These are phyloP conservation scores for Pachyrhynchus sulphureomaculatus DNA, from an alignment of 1,140 invertebrate genomes.

Conservation along the genomic window DNA sequence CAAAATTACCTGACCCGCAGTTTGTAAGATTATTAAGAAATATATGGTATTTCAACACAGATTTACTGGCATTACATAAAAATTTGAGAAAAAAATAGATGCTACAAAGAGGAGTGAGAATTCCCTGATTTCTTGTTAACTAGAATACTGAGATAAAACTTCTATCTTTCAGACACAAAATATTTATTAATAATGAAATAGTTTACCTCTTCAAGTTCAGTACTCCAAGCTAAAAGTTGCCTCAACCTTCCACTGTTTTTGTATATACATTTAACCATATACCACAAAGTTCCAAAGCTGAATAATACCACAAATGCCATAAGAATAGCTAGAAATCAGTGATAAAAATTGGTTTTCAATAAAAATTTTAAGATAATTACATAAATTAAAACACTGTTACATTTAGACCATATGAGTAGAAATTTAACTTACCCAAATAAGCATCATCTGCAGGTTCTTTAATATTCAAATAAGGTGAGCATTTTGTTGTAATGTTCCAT, in stretches of 20 bases:
- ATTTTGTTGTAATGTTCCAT: constrained; percentile 56
- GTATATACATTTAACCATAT: constrained; percentile 51
- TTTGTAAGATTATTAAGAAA: too few relatives aligned
- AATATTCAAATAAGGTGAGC: constrained; percentile 50
- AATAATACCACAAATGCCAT: constrained; percentile 53
- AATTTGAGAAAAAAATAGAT: too few relatives aligned
- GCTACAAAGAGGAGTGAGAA: too few relatives aligned
- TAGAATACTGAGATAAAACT: too few relatives aligned
- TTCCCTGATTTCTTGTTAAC: too few relatives aligned
- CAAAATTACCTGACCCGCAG: too few relatives aligned
- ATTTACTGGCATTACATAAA: too few relatives aligned
- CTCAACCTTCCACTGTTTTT: constrained; percentile 44
- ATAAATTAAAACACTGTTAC: background rate
- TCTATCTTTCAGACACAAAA: too few relatives aligned
- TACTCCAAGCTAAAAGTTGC: constrained; percentile 37
- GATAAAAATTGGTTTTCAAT: background rate
- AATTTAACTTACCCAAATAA: constrained; percentile 55
- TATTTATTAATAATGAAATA: too few relatives aligned
- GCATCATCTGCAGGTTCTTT: constrained; percentile 52
- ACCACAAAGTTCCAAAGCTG: constrained; percentile 48
- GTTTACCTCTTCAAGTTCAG: constrained; percentile 50
- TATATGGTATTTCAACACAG: too few relatives aligned
- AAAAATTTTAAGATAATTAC: background rate
- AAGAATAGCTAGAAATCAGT: constrained; percentile 52
- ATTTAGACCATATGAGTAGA: background rate